phyloP scores from a whole-genome alignment of 2,113 vertebrate species.

The Platysteira castanea region DNA sequence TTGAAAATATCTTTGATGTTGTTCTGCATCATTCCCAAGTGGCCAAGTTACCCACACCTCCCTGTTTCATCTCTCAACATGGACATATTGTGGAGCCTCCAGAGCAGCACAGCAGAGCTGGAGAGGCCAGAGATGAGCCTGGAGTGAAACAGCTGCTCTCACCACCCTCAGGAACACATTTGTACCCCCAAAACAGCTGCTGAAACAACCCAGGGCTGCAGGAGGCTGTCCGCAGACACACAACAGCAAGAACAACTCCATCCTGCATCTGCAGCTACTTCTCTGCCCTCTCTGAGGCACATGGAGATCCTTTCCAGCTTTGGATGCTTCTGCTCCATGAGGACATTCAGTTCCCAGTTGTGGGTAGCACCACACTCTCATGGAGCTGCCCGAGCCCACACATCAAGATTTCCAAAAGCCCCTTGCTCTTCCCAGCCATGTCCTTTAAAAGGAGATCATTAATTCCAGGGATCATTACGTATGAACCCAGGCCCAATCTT shows the following conservation, averaged over 20 bases:
- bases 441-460: not conserved
- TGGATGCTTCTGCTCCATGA: fast-evolving
- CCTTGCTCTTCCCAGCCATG: not conserved
- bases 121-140: not conserved
- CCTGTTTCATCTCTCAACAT: not conserved
- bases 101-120: not conserved
- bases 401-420: not conserved
- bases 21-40: not conserved
- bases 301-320: not conserved
- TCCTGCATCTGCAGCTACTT: not conserved
- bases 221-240: not conserved
- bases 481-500: not conserved
- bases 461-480: not conserved
- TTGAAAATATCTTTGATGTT: not conserved
- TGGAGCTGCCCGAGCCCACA: not conserved
- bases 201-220: not conserved
- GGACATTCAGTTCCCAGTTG: not conserved
- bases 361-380: not conserved
- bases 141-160: not conserved
- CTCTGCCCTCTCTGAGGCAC: not conserved
- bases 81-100: not conserved
- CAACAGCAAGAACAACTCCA: not conserved
- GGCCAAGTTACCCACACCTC: not conserved
- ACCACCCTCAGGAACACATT: fast-evolving
- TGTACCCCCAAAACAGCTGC: not conserved